phyloP scores from a whole-genome alignment of 2,888 invertebrate genomes.

The Melanostoma scalare region DNA sequence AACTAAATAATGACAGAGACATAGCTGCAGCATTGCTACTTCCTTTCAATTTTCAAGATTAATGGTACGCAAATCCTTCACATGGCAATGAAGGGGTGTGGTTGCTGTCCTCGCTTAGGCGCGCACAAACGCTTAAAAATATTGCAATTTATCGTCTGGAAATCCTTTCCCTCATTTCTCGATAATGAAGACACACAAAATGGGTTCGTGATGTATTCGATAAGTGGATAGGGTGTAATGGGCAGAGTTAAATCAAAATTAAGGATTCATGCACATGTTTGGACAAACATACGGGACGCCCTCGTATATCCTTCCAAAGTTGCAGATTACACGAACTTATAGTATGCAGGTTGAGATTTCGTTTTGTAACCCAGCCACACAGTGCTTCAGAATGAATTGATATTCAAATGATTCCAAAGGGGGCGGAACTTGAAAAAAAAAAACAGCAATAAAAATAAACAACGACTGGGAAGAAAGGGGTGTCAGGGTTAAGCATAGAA shows the following conservation, averaged over 20 bases:
- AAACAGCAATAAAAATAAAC: constrained; percentile 57
- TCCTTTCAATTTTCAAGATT: constrained; percentile 51
- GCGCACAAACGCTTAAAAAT: constrained; percentile 59
- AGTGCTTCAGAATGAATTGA: constrained; percentile 34
- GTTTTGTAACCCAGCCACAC: neutral
- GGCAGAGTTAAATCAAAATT: constrained; percentile 46
- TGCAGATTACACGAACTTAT: constrained; percentile 65
- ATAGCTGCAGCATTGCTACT: constrained; percentile 39
- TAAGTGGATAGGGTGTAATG: constrained; percentile 5
- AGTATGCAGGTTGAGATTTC: constrained; percentile 45
- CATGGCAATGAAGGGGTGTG: constrained; percentile 6
- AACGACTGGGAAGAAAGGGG: constrained; percentile 41
- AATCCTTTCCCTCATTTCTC: constrained; percentile 33
- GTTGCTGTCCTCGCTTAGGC: constrained; percentile 25
- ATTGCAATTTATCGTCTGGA: constrained; percentile 69
- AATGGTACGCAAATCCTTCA: constrained; percentile 68
- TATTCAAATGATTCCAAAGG: constrained; percentile 62
- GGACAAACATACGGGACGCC: constrained; percentile 46
- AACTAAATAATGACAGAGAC: constrained; percentile 17
- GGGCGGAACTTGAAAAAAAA: neutral
- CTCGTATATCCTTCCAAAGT: constrained; percentile 42
- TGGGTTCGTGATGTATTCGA: neutral
- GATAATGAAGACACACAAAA: constrained; percentile 59
- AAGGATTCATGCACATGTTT: constrained; percentile 68
- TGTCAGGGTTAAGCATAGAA: constrained; percentile 31